Base-by-base conservation (phyloP, 2,888 invertebrate species). In the Anorthoa munda region DNA sequence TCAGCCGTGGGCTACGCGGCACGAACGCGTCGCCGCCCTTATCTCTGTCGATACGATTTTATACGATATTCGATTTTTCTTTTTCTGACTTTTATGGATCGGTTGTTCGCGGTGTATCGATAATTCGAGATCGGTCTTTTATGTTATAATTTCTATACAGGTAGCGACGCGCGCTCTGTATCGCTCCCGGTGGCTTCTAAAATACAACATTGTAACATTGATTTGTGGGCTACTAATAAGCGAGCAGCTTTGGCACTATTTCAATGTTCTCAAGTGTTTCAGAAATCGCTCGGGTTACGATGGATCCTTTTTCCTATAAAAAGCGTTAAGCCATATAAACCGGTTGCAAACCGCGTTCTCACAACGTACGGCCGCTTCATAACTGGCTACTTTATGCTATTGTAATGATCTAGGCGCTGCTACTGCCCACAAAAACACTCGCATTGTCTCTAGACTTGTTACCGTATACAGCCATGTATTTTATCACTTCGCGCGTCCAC, bases 381-480 rank as follows among this genome's bases (percentile, higher is more conserved):
- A 95, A 94, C 95, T 93, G 94, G 94, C 93, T 93, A 94, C 93
- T 95, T 94, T 94, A 94, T 94, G 94, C 95, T 93, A 95, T 95
- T 95, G 95, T 95, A 94, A 95, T 94, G 94, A 93, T 93, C 95
- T 95, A 95, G 94, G 92, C 92, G 93, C 89, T 90, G 93, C 92
- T 91, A 90, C 90, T 89, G 83, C 76, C 75, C 83, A 93, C 93
- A 96, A 95, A 95, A 96, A 95, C 92, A 87, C 86, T 87, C 84
- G 92, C 94, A 95, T 94, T 95, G 95, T 95, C 92, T 94, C 88
- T 91, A 91, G 92, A 90, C 92, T 90, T 92, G 92, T 93, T 93
- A 90, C 93, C 93, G 90, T 94, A 88, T 86, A 87, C 84, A 86
- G 86, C 66, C 84, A 82, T 82, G 86, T 87, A 87, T 93, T 93